Percentiles rank a stretch among this genome's conserved stretches.
These are phyloP conservation scores for Cyphomyrus plagiostoma DNA, from an alignment of 2,113 vertebrate species.

Conservation along the genomic window DNA sequence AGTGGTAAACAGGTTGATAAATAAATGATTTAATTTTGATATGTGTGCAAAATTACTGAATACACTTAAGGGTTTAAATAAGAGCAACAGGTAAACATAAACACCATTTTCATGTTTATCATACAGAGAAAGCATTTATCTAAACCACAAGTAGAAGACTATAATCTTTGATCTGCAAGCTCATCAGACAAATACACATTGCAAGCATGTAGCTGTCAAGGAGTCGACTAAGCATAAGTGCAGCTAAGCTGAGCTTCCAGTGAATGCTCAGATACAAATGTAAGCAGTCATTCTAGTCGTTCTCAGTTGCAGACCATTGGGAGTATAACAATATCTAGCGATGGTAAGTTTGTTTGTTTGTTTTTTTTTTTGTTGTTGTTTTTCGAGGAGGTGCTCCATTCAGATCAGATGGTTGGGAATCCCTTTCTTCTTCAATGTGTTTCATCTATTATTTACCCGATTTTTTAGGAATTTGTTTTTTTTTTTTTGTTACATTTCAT, in stretches of 20 bases:
- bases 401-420: background rate
- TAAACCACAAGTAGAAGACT: background rate
- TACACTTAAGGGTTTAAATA: background rate
- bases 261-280: background rate
- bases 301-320: background rate
- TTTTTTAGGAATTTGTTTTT: conserved; percentile 16
- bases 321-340: background rate
- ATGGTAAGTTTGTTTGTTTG: background rate
- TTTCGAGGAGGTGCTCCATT: background rate
- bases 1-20: background rate
- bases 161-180: background rate
- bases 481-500: background rate
- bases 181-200: background rate
- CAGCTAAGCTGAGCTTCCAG: background rate
- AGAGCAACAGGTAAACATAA: background rate
- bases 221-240: background rate
- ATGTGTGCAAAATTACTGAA: background rate
- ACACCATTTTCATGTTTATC: background rate
- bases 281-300: background rate
- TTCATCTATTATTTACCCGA: background rate
- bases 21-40: background rate
- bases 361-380: background rate
- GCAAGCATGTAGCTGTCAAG: background rate
- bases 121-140: background rate
- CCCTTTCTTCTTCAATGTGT: background rate